phyloP scores from a whole-genome alignment of 2,888 invertebrate species.

The Scelioninae gen. 1 region DNA sequence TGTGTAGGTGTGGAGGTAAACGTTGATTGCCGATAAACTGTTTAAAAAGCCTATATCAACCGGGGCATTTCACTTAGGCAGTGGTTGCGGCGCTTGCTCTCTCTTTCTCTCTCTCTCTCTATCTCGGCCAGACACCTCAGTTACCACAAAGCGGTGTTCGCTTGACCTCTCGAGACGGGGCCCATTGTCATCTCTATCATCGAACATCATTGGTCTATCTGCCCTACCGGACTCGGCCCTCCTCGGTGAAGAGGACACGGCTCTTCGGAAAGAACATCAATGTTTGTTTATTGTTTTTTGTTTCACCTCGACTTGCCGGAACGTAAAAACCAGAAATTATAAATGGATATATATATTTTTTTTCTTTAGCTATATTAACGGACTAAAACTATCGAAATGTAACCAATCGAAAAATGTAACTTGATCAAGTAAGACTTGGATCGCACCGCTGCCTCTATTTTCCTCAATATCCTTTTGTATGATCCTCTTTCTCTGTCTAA shows the following conservation, averaged over 20 bases:
- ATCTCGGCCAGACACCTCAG: constrained; percentile 79
- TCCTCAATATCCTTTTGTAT: constrained; percentile 17
- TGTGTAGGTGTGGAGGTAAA: background rate
- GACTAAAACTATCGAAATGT: constrained; percentile 71
- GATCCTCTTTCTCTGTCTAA: constrained; percentile 51
- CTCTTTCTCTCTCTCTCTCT: constrained; percentile 70
- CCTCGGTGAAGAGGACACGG: constrained; percentile 84
- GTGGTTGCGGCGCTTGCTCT: constrained; percentile 71
- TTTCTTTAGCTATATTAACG: constrained; percentile 52
- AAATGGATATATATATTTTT: constrained; percentile 21
- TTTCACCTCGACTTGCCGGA: constrained; percentile 73
- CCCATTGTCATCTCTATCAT: constrained; percentile 79
- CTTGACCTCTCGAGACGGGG: constrained; percentile 80
- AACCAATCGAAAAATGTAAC: constrained; percentile 82
- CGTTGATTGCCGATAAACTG: constrained; percentile 66
- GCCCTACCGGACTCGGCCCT: constrained; percentile 83
- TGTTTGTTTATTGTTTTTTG: constrained; percentile 79
- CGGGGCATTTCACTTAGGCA: constrained; percentile 77
- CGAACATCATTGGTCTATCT: constrained; percentile 82
- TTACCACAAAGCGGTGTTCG: constrained; percentile 79
- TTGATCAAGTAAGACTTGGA: constrained; percentile 85
- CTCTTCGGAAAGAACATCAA: constrained; percentile 85
- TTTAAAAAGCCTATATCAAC: constrained; percentile 74
- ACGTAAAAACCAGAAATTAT: constrained; percentile 75
- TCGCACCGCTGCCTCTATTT: constrained; percentile 57